phyloP scores from a whole-genome alignment of 2,113 vertebrate genomes.

The Xyrauchen texanus region DNA sequence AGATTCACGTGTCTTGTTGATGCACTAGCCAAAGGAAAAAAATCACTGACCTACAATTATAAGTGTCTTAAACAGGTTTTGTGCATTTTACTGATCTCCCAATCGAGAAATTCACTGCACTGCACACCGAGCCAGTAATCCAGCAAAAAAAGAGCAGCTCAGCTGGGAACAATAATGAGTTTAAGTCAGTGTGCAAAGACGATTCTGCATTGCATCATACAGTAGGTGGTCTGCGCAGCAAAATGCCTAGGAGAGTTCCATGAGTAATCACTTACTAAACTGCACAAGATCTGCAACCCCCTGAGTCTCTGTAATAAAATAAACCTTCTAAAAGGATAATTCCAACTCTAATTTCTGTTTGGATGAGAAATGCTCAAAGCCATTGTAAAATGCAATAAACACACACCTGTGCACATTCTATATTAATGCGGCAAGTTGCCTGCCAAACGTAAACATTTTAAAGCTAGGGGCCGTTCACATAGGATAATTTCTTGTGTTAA shows the following conservation, averaged over 20 bases:
- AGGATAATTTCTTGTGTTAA: no score
- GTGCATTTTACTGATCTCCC: background rate
- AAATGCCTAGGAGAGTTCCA: background rate
- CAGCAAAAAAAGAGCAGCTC: slow-evolving; percentile 21
- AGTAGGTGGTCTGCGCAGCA: slow-evolving; percentile 5
- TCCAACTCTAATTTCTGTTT: no score
- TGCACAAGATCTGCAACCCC: background rate
- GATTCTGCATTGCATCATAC: slow-evolving; percentile 4
- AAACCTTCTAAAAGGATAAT: background rate
- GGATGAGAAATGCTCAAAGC: no score
- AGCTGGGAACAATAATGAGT: slow-evolving; percentile 5
- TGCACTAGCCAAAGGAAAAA: background rate
- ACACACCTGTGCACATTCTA: no score
- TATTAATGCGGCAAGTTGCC: no score
- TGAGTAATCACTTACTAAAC: slow-evolving; percentile 14
- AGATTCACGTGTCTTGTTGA: background rate
- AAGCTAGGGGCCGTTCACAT: no score
- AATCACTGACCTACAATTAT: background rate
- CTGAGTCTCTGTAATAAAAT: slow-evolving; percentile 12
- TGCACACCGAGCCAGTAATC: slow-evolving; percentile 27
- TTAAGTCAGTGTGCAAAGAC: slow-evolving; percentile 22
- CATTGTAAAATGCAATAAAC: no score
- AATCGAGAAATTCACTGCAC: slow-evolving; percentile 1
- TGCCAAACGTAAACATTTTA: no score
- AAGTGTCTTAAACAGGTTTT: background rate